Evolutionary conservation across 2,113 vertebrate genomes (phyloP).

Genomic region (Shinisaurus crocodilurus): DNA sequence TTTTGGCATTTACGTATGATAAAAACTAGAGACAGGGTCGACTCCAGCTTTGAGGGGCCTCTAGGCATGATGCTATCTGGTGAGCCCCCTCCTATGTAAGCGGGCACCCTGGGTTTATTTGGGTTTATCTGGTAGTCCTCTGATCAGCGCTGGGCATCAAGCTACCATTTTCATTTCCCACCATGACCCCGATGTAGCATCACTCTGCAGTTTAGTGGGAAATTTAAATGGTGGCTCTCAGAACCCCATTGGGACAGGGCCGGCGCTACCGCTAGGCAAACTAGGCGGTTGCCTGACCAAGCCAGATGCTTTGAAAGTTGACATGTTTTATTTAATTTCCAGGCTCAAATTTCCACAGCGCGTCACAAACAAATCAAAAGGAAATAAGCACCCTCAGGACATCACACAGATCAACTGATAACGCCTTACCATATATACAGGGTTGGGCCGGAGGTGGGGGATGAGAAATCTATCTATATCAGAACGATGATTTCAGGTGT

Average conservation of each 20-base stretch:
- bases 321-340: not conserved
- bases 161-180: not conserved
- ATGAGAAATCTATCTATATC: slow-evolving; percentile 19
- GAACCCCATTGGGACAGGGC: too few species aligned
- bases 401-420: not conserved
- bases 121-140: not conserved
- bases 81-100: not conserved
- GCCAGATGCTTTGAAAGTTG: not conserved
- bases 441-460: not conserved
- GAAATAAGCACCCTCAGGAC: not conserved
- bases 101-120: not conserved
- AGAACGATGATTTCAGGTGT: slow-evolving; percentile 14
- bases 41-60: not conserved
- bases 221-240: too few species aligned
- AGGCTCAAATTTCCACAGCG: not conserved
- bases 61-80: not conserved
- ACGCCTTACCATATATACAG: not conserved
- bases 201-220: too few species aligned
- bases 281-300: too few species aligned
- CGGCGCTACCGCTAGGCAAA: too few species aligned
- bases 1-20: not conserved
- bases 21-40: not conserved
- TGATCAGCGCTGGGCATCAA: too few species aligned
- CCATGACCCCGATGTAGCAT: not conserved
- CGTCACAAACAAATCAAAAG: not conserved